phyloP scores from a whole-genome alignment of 1,140 invertebrate genomes.

The Pomphorhynchus laevis region DNA sequence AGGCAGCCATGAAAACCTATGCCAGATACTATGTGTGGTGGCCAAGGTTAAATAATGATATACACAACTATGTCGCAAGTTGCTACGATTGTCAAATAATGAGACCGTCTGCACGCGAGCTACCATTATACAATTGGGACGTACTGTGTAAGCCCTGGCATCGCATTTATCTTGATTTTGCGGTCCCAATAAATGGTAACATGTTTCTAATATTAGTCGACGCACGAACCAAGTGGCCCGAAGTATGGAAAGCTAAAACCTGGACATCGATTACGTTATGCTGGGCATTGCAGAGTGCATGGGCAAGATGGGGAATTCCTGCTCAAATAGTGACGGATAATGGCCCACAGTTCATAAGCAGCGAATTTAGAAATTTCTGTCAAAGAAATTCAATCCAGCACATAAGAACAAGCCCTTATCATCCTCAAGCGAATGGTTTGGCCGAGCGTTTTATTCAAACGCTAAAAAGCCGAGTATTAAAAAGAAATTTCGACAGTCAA shows the following conservation, averaged over 20 bases:
- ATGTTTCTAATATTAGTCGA: constrained; percentile 20
- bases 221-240: constrained; percentile 18
- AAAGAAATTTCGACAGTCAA: no score
- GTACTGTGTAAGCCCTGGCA: constrained; percentile 18
- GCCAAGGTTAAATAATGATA: constrained; percentile 18
- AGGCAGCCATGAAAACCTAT: constrained; percentile 18
- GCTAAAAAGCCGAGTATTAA: no score
- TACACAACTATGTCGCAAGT: no score
- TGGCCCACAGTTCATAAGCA: constrained; percentile 15
- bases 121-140: constrained; percentile 14
- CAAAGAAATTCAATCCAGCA: constrained; percentile 14
- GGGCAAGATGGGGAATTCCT: constrained; percentile 12
- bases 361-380: constrained; percentile 14
- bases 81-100: constrained; percentile 13
- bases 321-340: constrained; percentile 16
- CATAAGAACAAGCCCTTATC: constrained; percentile 12
- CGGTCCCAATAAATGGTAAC: constrained; percentile 17
- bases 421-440: constrained; percentile 14
- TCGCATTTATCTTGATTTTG: constrained; percentile 22
- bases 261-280: constrained; percentile 10
- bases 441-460: constrained; percentile 9
- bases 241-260: constrained; percentile 12
- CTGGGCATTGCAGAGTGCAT: constrained; percentile 4
- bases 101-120: constrained; percentile 11
- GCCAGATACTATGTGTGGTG: constrained; percentile 20